phyloP scores from a whole-genome alignment of 2,797 vertebrate species.

The Lepus oiostolus region DNA sequence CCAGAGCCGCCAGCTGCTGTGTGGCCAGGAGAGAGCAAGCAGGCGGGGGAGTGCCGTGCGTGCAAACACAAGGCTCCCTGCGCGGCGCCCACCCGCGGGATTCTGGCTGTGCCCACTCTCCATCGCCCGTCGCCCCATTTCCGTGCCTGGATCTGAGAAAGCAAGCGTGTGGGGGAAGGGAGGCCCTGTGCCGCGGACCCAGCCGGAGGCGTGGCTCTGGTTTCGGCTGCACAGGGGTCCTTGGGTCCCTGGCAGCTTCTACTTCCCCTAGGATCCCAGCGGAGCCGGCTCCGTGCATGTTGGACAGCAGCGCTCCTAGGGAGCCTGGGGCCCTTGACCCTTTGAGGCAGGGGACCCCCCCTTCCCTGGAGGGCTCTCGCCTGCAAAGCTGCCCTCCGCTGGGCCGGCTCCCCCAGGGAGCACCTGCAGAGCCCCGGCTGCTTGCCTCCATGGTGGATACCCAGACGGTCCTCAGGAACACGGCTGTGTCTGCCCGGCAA shows the following conservation, averaged over 20 bases:
- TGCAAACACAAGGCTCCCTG: too few species aligned
- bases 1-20: too few species aligned
- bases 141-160: not conserved
- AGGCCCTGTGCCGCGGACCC: too few species aligned
- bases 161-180: fast-evolving
- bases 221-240: not conserved
- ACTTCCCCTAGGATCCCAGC: slow-evolving; percentile 15
- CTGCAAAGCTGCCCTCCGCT: not conserved
- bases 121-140: not conserved
- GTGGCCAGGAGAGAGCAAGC: too few species aligned
- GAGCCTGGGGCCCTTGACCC: not conserved
- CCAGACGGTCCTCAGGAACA: not conserved
- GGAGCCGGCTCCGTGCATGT: not conserved
- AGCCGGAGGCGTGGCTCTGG: not conserved
- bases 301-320: not conserved
- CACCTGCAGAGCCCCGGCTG: not conserved
- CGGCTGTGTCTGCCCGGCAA: fast-evolving
- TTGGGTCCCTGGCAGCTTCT: not conserved
- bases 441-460: not conserved
- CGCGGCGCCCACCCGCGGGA: too few species aligned
- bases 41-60: not conserved
- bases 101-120: too few species aligned
- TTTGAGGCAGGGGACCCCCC: too few species aligned
- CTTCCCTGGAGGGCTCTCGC: not conserved
- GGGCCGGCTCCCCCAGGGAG: not conserved